Conservation (phyloP, 2,797 vertebrate species). For the Thunnus albacares region DNA sequence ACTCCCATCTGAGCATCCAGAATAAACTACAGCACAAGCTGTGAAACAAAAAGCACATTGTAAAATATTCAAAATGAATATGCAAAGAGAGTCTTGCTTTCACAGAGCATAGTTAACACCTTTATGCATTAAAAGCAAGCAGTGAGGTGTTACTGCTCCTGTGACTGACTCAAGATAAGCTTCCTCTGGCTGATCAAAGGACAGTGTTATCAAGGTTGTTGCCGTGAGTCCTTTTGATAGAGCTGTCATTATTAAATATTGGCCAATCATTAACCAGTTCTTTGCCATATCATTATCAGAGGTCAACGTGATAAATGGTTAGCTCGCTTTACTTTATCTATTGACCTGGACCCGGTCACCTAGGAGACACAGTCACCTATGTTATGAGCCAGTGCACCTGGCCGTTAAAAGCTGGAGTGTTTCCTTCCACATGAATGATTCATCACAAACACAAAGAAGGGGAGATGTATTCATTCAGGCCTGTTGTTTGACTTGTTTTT, state of each 20-base stretch:
- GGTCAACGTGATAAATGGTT: constrained; percentile 21
- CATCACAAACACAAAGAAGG: constrained; percentile 53
- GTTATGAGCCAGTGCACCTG: constrained; percentile 44
- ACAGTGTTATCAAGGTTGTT: neutral
- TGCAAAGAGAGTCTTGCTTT: constrained; percentile 32
- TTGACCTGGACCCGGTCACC: constrained; percentile 38
- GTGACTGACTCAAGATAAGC: constrained; percentile 6
- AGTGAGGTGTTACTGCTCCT: neutral
- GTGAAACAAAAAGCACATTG: constrained; percentile 18
- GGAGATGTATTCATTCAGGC: constrained; percentile 30
- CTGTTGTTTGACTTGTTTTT: constrained; percentile 30
- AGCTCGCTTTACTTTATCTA: constrained; percentile 16
- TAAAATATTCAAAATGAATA: constrained; percentile 51
- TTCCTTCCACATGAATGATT: constrained; percentile 71
- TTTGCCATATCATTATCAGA: constrained; percentile 39
- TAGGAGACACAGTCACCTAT: constrained; percentile 40
- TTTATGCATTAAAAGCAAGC: constrained; percentile 9
- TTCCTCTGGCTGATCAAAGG: constrained; percentile 30
- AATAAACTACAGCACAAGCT: constrained; percentile 21
- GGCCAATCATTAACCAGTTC: constrained; percentile 50
- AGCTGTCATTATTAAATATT: constrained; percentile 22
- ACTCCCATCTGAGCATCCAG: constrained; percentile 25
- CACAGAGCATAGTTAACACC: constrained; percentile 4
- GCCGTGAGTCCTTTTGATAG: constrained; percentile 12
- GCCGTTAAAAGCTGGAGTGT: constrained; percentile 55